Evolutionary conservation across 2,888 invertebrate species (phyloP), one percentile per base, ranked within the genome.

Genomic region (Xylocampa areola): DNA sequence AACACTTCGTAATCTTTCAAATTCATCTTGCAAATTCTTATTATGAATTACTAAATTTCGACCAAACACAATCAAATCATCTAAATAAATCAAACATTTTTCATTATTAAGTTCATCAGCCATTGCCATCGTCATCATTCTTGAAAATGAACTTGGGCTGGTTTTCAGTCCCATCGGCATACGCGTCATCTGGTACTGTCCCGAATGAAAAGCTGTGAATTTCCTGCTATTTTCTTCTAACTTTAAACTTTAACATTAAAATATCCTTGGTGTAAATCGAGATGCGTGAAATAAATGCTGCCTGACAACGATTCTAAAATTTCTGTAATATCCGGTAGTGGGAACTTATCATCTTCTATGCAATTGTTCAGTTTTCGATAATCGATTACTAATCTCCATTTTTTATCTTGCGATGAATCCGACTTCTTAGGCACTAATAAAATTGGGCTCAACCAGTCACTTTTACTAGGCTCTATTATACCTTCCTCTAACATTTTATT

Each of bases 61-160:
- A n/a, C 49, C 40, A 32, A 49, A 32, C 4, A 49, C 21, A 7
- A 49, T 39, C 10, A 49, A 11, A 21, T 49, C 49, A 32, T 49
- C 40, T 8, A 49, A 11, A 39, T 49, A 40, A 8, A 32, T 23
- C 4, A 49, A 23, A n/a, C 49, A 49, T 23, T 49, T 48, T 2
- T 49, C 40, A 17, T 25, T 17, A 35, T 25, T 45, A 4, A 45
- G 14, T 5, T 27, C 23, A 10, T 17, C 13, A 45, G 13, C 32
- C 25, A n/a, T n/a, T n/a, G n/a, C n/a, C n/a, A n/a, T n/a, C n/a
- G n/a, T 8, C 45, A 27, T 8, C 21, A 17, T 25, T 4, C 19
- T 2, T 19, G 25, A 25, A 6, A 25, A 25, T 2, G 25, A 25
- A 25, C 25, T 25, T 2, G 25, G 45, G 16, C 45, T 47, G 5